These are phyloP conservation scores for Tragelaphus buxtoni DNA, from an alignment of 2,113 vertebrate species.

Conservation along the genomic window DNA sequence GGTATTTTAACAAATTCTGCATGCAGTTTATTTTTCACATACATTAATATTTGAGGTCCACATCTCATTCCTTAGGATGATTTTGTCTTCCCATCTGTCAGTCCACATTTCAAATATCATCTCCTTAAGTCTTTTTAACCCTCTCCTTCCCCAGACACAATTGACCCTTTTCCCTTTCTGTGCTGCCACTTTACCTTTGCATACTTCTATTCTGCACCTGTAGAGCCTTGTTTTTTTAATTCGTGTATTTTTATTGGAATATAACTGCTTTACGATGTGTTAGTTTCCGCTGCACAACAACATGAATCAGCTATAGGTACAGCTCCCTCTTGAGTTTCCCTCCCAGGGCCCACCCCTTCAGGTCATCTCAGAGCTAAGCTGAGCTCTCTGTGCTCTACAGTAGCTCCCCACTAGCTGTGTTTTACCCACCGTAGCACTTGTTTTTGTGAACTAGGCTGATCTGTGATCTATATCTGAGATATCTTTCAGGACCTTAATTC, in stretches of 20 bases:
- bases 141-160: neutral
- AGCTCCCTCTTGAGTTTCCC: neutral
- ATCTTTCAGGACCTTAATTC: neutral
- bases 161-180: neutral
- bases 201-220: neutral
- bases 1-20: neutral
- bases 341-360: neutral
- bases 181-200: neutral
- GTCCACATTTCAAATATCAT: neutral
- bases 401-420: neutral
- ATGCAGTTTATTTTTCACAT: neutral
- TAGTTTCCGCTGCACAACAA: neutral
- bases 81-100: neutral
- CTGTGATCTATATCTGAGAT: neutral
- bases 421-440: fast-evolving
- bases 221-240: neutral
- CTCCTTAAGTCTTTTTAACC: neutral
- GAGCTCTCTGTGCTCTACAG: neutral
- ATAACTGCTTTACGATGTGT: neutral
- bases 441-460: neutral
- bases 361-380: neutral
- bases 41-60: neutral
- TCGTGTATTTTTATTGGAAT: neutral
- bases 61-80: neutral
- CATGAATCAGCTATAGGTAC: neutral